Conservation (phyloP, 2,888 invertebrate species). For the Lasioglossum calceatum region DNA sequence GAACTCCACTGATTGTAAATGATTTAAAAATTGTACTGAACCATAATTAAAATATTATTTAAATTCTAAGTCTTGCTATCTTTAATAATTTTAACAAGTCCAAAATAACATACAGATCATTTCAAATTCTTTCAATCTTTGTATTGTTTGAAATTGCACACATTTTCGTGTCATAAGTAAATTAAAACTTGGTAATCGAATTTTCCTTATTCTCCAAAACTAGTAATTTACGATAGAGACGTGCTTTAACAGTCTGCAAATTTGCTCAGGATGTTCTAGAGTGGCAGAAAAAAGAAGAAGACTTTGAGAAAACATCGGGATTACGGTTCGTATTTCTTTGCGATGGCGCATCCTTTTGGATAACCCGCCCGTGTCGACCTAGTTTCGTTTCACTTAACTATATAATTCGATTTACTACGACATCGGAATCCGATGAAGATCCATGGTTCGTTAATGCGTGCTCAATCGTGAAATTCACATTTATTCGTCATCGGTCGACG, state of each 20-base stretch:
- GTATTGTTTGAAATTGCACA: too few species aligned
- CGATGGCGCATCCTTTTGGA: not conserved
- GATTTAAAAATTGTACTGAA: too few species aligned
- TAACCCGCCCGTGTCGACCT: conserved; percentile 16
- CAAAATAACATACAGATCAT: too few species aligned
- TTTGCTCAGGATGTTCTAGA: not conserved
- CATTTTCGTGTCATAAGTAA: not conserved
- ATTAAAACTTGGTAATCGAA: not conserved
- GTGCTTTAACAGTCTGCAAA: not conserved
- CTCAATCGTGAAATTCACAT: conserved; percentile 30
- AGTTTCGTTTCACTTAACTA: conserved; percentile 27
- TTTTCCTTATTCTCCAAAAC: too few species aligned
- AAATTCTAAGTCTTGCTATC: too few species aligned
- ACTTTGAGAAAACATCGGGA: not conserved
- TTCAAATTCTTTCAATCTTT: too few species aligned
- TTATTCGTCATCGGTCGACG: not conserved
- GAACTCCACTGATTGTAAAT: too few species aligned
- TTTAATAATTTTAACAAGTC: too few species aligned
- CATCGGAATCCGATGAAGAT: conserved; percentile 44
- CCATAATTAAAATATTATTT: too few species aligned
- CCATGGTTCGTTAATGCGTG: conserved; percentile 14
- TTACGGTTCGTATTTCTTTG: not conserved
- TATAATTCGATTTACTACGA: conserved; percentile 40
- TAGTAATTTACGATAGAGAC: not conserved
- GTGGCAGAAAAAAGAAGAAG: not conserved